A percentile compares a stretch with the other conserved stretches of the same genome.
phyloP scores from a whole-genome alignment of 2,888 invertebrate species.

The Polyploca ridens region DNA sequence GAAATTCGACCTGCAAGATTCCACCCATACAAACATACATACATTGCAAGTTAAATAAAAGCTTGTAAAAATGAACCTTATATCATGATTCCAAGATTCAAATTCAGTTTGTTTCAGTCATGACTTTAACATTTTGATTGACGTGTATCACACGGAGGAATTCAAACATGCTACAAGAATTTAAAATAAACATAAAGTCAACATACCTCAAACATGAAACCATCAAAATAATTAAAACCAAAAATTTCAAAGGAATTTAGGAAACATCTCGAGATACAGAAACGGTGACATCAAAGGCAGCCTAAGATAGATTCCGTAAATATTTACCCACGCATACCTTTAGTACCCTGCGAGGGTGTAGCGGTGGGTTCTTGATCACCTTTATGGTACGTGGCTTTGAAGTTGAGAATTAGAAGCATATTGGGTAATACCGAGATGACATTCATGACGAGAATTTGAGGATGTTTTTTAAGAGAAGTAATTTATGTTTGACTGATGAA shows the following conservation, averaged over 20 bases:
- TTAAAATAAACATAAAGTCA: background rate
- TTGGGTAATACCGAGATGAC: background rate
- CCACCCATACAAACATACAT: no score
- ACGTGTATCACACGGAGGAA: no score
- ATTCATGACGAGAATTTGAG: background rate
- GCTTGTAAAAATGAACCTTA: no score
- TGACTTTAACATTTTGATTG: no score
- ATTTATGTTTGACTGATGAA: no score
- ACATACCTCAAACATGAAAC: background rate
- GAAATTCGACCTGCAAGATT: no score
- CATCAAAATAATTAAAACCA: background rate
- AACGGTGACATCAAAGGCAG: conserved; percentile 2
- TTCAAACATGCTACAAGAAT: no score
- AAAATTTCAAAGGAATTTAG: background rate
- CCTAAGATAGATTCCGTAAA: conserved; percentile 4
- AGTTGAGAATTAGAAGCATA: background rate
- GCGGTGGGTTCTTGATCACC: background rate
- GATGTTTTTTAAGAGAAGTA: no score
- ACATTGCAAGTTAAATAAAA: no score
- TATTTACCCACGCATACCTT: background rate
- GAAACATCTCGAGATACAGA: background rate
- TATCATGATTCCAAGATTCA: no score
- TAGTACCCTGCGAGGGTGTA: background rate
- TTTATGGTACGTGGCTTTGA: background rate
- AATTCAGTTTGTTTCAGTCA: no score